Evolutionary conservation across 37 sponge, comb jelly and placozoan genomes (phyloP).

Genomic region (Trichoplax adhaerens): DNA sequence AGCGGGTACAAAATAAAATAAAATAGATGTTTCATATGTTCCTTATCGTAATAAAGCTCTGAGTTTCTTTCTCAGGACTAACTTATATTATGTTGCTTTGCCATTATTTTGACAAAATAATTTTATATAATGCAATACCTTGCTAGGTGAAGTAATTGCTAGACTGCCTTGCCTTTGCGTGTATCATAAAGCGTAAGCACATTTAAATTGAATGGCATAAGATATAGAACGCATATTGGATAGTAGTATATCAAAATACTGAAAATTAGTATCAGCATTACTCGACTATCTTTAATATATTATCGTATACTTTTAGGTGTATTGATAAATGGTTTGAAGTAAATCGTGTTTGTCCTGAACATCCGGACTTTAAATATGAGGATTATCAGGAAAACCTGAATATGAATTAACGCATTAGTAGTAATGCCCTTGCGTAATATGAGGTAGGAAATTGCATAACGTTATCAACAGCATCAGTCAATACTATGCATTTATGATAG

Average conservation of each 20-base stretch:
- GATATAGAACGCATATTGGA: neutral
- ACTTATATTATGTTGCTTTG: neutral
- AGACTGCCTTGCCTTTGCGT: slow-evolving; percentile 83
- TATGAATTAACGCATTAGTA: too few species aligned
- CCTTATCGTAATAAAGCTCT: neutral
- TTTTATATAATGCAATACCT: neutral
- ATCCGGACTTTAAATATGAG: slow-evolving; percentile 23
- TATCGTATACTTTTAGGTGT: slow-evolving; percentile 23
- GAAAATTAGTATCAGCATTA: neutral
- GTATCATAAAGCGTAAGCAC: slow-evolving; percentile 68
- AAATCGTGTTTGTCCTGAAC: slow-evolving; percentile 52
- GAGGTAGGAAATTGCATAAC: too few species aligned
- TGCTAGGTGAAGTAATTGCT: slow-evolving; percentile 61
- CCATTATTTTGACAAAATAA: neutral
- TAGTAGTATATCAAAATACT: neutral
- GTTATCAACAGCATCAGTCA: too few species aligned
- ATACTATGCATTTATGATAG: too few species aligned
- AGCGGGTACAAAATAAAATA: slow-evolving; percentile 22
- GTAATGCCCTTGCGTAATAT: too few species aligned
- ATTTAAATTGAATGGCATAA: neutral
- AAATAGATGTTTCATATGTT: neutral
- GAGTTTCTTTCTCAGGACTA: neutral
- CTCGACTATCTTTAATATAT: neutral
- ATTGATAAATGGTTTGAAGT: slow-evolving; percentile 38
- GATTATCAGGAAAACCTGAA: too few species aligned